A percentile compares a stretch with the other conserved stretches of the same genome.
phyloP scores from a whole-genome alignment of 2,888 invertebrate species.

The Hetaerina titia region DNA sequence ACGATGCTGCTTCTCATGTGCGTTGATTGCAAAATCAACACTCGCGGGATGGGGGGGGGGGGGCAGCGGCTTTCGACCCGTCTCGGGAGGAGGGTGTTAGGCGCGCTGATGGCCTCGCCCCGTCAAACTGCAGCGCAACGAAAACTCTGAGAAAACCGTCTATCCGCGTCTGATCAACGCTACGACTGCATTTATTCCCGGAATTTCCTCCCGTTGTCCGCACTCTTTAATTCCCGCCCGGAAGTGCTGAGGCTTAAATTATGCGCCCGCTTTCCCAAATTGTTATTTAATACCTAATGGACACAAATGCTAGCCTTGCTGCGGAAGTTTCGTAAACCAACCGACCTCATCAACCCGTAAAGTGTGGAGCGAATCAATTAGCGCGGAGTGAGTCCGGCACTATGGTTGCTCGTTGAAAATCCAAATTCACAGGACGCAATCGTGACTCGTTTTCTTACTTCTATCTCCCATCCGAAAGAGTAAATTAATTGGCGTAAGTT shows the following conservation, averaged over 20 bases:
- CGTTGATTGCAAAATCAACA: too few relatives aligned
- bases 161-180: neutral
- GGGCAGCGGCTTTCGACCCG: too few relatives aligned
- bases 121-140: too few relatives aligned
- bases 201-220: neutral
- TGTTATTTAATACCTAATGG: neutral
- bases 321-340: constrained; percentile 11
- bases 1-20: too few relatives aligned
- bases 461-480: neutral
- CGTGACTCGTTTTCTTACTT: neutral
- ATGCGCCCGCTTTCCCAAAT: neutral
- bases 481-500: neutral
- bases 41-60: too few relatives aligned
- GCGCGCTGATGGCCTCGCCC: too few relatives aligned
- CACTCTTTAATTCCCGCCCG: neutral
- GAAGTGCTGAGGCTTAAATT: neutral
- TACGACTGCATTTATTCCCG: neutral
- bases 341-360: neutral
- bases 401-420: neutral
- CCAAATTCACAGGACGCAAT: neutral
- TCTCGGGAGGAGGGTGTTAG: too few relatives aligned
- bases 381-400: neutral
- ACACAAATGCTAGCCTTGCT: neutral
- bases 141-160: neutral
- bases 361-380: neutral